These are phyloP conservation scores for Nineta flava DNA, from an alignment of 2,888 invertebrate species.

Conservation along the genomic window DNA sequence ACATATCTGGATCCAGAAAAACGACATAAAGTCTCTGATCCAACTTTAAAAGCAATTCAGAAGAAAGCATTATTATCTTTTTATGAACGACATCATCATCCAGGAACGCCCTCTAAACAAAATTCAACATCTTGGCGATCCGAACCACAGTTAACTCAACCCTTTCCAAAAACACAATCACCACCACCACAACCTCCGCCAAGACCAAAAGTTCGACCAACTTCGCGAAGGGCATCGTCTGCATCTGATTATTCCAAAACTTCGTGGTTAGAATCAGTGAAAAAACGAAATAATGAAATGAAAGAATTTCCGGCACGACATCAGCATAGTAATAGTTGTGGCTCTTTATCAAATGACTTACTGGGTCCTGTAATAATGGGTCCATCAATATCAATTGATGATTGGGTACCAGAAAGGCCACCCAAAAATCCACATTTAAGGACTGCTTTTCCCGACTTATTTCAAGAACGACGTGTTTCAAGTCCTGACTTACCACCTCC, in stretches of 20 bases:
- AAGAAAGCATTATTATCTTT: conserved; percentile 69
- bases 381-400: conserved; percentile 44
- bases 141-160: conserved; percentile 36
- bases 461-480: conserved; percentile 33
- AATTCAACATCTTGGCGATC: conserved; percentile 33
- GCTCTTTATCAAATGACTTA: conserved; percentile 37
- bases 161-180: conserved; percentile 15
- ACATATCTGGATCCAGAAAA: conserved; percentile 59
- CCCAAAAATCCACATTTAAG: conserved; percentile 58
- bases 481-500: conserved; percentile 46
- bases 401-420: conserved; percentile 58
- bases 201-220: conserved; percentile 27
- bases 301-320: conserved; percentile 19
- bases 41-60: conserved; percentile 64
- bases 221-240: conserved; percentile 44
- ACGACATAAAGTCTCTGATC: conserved; percentile 51
- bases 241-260: conserved; percentile 46
- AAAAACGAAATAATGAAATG: conserved; percentile 17
- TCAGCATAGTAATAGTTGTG: conserved; percentile 41
- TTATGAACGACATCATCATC: conserved; percentile 53
- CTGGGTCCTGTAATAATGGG: conserved; percentile 45
- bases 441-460: conserved; percentile 28
- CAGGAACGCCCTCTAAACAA: conserved; percentile 15
- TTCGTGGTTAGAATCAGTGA: conserved; percentile 21
- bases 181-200: conserved; percentile 26